phyloP scores from a whole-genome alignment of 2,113 vertebrate species.

The Puffinus mauretanicus region DNA sequence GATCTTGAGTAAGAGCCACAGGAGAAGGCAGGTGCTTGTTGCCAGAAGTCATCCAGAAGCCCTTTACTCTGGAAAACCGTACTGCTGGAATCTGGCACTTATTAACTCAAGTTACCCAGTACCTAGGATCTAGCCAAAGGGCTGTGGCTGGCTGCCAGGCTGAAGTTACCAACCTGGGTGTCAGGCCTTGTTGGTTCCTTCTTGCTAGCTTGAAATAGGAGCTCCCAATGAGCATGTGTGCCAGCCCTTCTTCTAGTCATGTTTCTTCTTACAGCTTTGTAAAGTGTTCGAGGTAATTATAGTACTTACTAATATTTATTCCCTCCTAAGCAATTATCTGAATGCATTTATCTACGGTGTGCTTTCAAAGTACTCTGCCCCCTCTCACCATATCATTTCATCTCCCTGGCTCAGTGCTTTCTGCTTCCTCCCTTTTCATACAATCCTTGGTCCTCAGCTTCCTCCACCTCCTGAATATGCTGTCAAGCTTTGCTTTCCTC shows the following conservation, averaged over 20 bases:
- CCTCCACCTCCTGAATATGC: not conserved
- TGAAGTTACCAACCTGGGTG: constrained; percentile 28
- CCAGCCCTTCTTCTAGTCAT: constrained; percentile 20
- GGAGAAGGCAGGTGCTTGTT: not conserved
- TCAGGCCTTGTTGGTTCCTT: constrained; percentile 31
- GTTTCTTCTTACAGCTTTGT: constrained; percentile 42
- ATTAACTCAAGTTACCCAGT: constrained; percentile 51
- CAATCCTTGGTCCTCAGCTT: not conserved
- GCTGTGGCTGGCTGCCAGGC: constrained; percentile 35
- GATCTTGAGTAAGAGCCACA: not conserved
- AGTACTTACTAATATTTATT: constrained; percentile 60
- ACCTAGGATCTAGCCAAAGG: constrained; percentile 28
- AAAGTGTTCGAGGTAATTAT: constrained; percentile 11
- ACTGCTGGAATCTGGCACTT: constrained; percentile 48
- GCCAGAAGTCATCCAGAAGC: not conserved
- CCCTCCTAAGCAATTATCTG: constrained; percentile 29
- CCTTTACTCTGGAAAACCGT: not conserved
- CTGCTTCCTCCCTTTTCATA: not conserved
- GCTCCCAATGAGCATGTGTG: not conserved
- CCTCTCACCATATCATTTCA: not conserved
- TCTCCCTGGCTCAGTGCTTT: not conserved
- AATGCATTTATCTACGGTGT: not conserved
- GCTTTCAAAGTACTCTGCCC: constrained; percentile 25
- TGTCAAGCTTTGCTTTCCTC: not conserved
- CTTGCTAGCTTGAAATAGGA: constrained; percentile 13